Base-by-base conservation (phyloP, 2,113 vertebrate species). In the Caranx ignobilis region DNA sequence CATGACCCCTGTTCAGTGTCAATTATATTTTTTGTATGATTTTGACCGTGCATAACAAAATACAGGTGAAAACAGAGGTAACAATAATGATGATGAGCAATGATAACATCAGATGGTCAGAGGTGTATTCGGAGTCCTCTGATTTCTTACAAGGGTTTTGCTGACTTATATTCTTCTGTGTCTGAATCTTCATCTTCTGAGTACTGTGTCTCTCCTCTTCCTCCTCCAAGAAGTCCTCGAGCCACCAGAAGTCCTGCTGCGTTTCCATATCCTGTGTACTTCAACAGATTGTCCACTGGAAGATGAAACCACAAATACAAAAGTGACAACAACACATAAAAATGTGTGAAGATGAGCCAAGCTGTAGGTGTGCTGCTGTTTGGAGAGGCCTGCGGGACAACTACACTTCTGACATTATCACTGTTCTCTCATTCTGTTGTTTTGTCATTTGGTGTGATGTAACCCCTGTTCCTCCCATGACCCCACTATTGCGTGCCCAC, bases 191-290 rank as follows among this genome's bases (percentile, higher is more conserved):
- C 97, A 72, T 99, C 97, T 56, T 98, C 97, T 0, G 98, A 99
- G 94, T 99, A 99, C 95, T 97, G 95, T 2, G 96, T 97, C 75
- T 98, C 97, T 86, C 97, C 98, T 94, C 97, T 95, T 77, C 98
- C 98, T 91, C 98, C 97, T 41, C 95, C 96, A 60, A 99, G 93
- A 67, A 99, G 95, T 55, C 97, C 98, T 55, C 97, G 96, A 55
- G 96, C 97, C 82, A 97, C 96, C 85, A 99, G 91, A 61, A 99
- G 93, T 71, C 98, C 98, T 11, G 98, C 98, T 0, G 98, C 98
- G 0, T 99, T 99, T 12, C 98, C 98, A 41, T 99, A 99, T 47
- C 98, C 98, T 0, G 98, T 99, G 80, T 99, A 99, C 89, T 99
- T 99, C 93, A 99, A 89, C 89, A 99, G 94, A 91, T 96, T 99